Evolutionary conservation across 2,888 invertebrate genomes (phyloP).

Genomic region (Leptopilina drosophilae): DNA sequence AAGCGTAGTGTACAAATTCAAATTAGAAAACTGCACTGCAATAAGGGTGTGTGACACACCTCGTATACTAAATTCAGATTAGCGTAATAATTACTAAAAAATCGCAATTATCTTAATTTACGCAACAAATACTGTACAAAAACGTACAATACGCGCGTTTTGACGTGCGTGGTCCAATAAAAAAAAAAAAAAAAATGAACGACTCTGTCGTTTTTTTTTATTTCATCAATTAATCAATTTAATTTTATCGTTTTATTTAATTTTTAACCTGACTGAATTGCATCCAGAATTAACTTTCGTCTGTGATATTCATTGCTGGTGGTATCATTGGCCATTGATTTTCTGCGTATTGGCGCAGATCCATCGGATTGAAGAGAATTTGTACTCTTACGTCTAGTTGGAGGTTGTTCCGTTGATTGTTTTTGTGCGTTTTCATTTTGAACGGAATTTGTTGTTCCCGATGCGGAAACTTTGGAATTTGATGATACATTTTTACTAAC

Average conservation of each 20-base stretch:
- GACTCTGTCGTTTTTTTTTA: slow-evolving; percentile 48
- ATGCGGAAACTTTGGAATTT: slow-evolving; percentile 34
- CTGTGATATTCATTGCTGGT: slow-evolving; percentile 65
- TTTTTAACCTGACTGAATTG: slow-evolving; percentile 59
- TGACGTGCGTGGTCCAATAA: slow-evolving; percentile 36
- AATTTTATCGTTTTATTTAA: slow-evolving; percentile 57
- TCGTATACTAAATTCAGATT: slow-evolving; percentile 31
- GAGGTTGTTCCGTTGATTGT: slow-evolving; percentile 57
- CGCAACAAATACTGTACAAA: slow-evolving; percentile 73
- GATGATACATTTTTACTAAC: slow-evolving; percentile 57
- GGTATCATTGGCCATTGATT: slow-evolving; percentile 77
- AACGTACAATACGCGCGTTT: slow-evolving; percentile 58
- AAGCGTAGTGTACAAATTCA: not conserved
- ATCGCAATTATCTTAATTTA: slow-evolving; percentile 63
- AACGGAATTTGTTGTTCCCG: slow-evolving; percentile 49
- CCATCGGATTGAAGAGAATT: slow-evolving; percentile 65
- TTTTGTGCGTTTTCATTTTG: slow-evolving; percentile 51
- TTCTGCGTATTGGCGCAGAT: slow-evolving; percentile 77
- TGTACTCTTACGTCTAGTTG: slow-evolving; percentile 71
- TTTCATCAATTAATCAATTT: slow-evolving; percentile 28
- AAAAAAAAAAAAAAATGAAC: slow-evolving; percentile 45
- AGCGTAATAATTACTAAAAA: slow-evolving; percentile 55
- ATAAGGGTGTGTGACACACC: slow-evolving; percentile 27
- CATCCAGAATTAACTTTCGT: slow-evolving; percentile 69
- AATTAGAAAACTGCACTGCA: not conserved